These are phyloP conservation scores for Cosmorhoe ocellata DNA, from an alignment of 2,888 invertebrate genomes.

Conservation along the genomic window DNA sequence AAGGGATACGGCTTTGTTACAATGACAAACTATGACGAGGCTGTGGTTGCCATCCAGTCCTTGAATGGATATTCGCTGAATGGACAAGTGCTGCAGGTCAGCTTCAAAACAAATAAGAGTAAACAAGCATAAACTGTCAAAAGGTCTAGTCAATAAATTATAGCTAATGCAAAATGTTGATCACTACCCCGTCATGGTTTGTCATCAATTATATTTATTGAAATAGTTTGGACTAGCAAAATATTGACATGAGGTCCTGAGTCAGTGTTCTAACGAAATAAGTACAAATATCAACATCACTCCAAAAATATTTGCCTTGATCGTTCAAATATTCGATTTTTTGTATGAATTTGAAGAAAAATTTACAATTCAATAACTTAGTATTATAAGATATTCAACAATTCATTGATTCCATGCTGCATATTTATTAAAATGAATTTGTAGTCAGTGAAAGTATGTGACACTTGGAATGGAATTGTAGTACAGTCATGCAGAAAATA, in stretches of 20 bases:
- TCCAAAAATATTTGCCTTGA: slow-evolving; percentile 7
- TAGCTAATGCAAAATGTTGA: slow-evolving; percentile 82
- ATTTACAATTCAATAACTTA: slow-evolving; percentile 18
- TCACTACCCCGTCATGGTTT: slow-evolving; percentile 79
- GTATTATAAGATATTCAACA: slow-evolving; percentile 22
- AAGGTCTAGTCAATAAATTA: slow-evolving; percentile 81
- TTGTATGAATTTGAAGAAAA: slow-evolving; percentile 14
- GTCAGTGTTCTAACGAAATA: slow-evolving; percentile 38
- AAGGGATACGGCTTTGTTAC: slow-evolving; percentile 99
- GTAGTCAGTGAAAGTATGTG: slow-evolving; percentile 33
- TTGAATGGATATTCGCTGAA: slow-evolving; percentile 98
- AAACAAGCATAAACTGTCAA: slow-evolving; percentile 80
- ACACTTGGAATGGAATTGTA: slow-evolving; percentile 14
- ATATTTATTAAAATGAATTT: slow-evolving; percentile 26
- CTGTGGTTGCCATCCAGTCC: slow-evolving; percentile 97
- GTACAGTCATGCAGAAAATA: slow-evolving; percentile 34
- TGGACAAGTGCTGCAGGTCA: slow-evolving; percentile 97
- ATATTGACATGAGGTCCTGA: slow-evolving; percentile 50
- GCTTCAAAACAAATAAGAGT: slow-evolving; percentile 97
- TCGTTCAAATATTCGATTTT: slow-evolving; percentile 7
- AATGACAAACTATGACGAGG: slow-evolving; percentile 99
- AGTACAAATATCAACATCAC: slow-evolving; percentile 54
- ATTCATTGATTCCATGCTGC: slow-evolving; percentile 21
- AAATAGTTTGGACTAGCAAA: slow-evolving; percentile 58
- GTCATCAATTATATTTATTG: slow-evolving; percentile 53